A percentile compares a stretch with the other conserved stretches of the same genome.
phyloP scores from a whole-genome alignment of 1,140 invertebrate species.

The Centruroides vittatus region DNA sequence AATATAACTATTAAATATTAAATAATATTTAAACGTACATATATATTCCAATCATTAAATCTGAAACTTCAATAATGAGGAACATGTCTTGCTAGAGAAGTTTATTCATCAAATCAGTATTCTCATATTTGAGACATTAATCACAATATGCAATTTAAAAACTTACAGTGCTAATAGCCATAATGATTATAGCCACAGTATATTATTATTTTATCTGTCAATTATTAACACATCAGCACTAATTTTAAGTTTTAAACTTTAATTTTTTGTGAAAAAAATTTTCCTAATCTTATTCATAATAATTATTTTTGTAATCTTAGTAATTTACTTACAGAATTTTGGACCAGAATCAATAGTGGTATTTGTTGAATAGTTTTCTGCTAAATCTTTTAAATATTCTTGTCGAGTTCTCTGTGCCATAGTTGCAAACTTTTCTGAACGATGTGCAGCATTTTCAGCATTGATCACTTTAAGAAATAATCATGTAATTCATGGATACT shows the following conservation, averaged over 20 bases:
- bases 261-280: neutral
- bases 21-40: too few relatives aligned
- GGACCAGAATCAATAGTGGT: slow-evolving; percentile 69
- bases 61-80: too few relatives aligned
- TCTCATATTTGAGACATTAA: too few relatives aligned
- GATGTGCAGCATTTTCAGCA: slow-evolving; percentile 90
- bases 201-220: too few relatives aligned
- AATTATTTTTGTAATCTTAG: neutral
- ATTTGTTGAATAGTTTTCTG: slow-evolving; percentile 66
- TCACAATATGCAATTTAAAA: too few relatives aligned
- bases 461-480: slow-evolving; percentile 55
- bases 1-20: too few relatives aligned
- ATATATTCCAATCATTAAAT: too few relatives aligned
- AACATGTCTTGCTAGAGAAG: too few relatives aligned
- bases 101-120: too few relatives aligned
- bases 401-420: slow-evolving; percentile 93
- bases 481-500: too few relatives aligned
- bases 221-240: neutral
- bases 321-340: slow-evolving; percentile 66
- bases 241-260: neutral
- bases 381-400: slow-evolving; percentile 83
- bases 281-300: neutral
- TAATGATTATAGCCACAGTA: too few relatives aligned
- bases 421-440: slow-evolving; percentile 90
- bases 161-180: too few relatives aligned